Evolutionary conservation across 2,797 vertebrate genomes (phyloP), one percentile per base, ranked within the genome.

Genomic region (Steatocranus sp.): DNA sequence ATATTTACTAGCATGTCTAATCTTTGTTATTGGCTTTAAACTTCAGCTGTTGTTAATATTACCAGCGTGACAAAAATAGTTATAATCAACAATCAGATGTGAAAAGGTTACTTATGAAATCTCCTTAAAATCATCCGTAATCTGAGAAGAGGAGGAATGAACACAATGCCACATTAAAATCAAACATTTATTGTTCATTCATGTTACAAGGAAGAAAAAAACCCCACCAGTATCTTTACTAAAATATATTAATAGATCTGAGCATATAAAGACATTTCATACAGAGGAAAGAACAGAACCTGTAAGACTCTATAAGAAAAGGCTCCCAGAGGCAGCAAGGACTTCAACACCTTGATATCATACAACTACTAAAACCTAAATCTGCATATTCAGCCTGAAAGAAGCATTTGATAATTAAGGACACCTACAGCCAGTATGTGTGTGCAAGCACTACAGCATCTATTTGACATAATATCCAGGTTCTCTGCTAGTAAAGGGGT

Each of bases 181-280:
- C 82, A 94, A 95, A 95, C 90, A 93, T 96, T 95, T 96, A 96
- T 96, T 95, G 86, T 94, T 94, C 80, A 93, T 94, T 91, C 83
- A 90, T 93, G 87, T 92, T 92, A 94, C 93, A 94, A 89, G 91
- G 89, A 91, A 81, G 91, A 92, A 54, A 14, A 61, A 1, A 2
- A n/a, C n/a, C 0, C 83, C 89, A 93, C 94, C 87, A 89, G 91
- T 76, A 93, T 94, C 87, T 91, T 96, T 94, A 94, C 95, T 96
- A 95, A 96, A 96, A 96, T 96, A 96, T 95, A 95, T 96, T 95
- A 96, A 95, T 92, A 94, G 91, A 95, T 96, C 87, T 94, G 87
- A 92, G 89, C 83, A 89, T 94, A 94, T 91, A 96, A 96, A 96
- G 94, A 95, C 89, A 92, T 91, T 91, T 94, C 80, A 58, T 87